Percentiles rank a stretch among this genome's conserved stretches.
Conservation (phyloP, 2,113 vertebrate species). For the Dasyprocta punctata region DNA sequence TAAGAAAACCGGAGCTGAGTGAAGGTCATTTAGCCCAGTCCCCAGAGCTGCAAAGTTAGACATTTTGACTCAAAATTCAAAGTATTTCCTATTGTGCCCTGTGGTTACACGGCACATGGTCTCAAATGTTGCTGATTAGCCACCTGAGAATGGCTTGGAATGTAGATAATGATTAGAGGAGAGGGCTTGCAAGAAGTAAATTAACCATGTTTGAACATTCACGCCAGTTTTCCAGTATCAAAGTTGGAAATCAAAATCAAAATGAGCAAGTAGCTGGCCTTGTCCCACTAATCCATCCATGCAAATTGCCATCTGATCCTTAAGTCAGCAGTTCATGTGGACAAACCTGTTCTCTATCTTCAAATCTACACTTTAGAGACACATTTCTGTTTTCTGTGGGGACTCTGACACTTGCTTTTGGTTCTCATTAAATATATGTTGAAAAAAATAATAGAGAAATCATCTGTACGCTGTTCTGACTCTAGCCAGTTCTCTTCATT, state of each 20-base stretch:
- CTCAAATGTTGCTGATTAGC: neutral
- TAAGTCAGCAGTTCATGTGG: neutral
- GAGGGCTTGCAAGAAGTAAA: neutral
- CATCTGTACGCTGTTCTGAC: neutral
- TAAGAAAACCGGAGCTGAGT: neutral
- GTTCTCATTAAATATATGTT: neutral
- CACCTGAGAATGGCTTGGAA: slow-evolving; percentile 4
- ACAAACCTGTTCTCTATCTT: neutral
- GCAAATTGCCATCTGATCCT: neutral
- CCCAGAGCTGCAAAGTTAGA: neutral
- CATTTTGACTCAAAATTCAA: neutral
- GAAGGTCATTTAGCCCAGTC: neutral
- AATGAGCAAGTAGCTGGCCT: neutral
- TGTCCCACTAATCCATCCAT: neutral
- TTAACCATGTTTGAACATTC: slow-evolving; percentile 5
- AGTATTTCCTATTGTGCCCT: neutral
- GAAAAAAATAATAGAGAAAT: neutral
- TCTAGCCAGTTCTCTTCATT: neutral
- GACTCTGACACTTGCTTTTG: neutral
- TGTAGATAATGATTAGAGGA: neutral
- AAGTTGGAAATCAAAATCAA: slow-evolving; percentile 25
- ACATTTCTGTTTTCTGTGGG: neutral
- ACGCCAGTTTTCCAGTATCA: neutral
- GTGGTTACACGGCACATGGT: neutral
- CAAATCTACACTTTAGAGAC: neutral